These are phyloP conservation scores for Cynodonichthys magdalenae DNA, from an alignment of 2,797 vertebrate genomes.

Conservation along the genomic window DNA sequence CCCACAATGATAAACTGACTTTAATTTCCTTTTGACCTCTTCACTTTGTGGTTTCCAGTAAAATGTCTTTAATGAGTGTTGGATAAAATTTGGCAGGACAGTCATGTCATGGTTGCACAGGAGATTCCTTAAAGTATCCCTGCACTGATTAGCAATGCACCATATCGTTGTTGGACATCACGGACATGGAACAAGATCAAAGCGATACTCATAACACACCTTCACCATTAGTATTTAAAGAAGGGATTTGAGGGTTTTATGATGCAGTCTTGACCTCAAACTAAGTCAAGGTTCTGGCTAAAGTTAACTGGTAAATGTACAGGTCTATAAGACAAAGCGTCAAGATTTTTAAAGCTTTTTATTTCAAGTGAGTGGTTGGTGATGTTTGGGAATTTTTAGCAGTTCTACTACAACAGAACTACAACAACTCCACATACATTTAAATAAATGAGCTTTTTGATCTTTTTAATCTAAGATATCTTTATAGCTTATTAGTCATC, in stretches of 20 bases:
- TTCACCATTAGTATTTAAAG: background rate
- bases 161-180: background rate
- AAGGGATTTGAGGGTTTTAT: background rate
- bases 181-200: constrained; percentile 1
- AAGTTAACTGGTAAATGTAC: background rate
- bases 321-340: background rate
- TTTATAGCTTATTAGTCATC: too few species aligned
- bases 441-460: background rate
- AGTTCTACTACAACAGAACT: background rate
- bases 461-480: too few species aligned
- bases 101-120: background rate
- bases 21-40: background rate
- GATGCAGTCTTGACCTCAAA: background rate
- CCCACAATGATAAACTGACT: background rate
- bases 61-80: background rate
- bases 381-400: background rate
- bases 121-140: background rate
- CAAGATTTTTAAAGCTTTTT: background rate
- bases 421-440: background rate
- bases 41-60: background rate
- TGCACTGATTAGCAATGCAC: background rate
- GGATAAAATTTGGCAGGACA: background rate
- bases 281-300: background rate
- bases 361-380: background rate
- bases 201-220: background rate